These are phyloP conservation scores for Ailurus styani DNA, from an alignment of 2,113 vertebrate species.

Conservation along the genomic window DNA sequence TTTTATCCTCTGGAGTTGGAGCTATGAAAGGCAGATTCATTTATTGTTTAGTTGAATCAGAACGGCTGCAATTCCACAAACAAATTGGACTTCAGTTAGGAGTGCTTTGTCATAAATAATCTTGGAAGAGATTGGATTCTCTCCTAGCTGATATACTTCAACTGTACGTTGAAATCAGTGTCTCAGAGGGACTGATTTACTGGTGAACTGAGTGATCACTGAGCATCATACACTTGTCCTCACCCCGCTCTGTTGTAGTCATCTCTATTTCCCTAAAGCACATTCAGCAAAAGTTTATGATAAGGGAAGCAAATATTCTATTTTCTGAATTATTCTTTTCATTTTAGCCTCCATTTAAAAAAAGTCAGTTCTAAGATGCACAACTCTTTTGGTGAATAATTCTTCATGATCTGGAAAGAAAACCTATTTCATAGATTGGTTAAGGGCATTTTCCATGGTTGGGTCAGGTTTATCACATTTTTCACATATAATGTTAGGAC, in stretches of 20 bases:
- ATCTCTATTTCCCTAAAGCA: conserved; percentile 73
- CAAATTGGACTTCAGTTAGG: conserved; percentile 80
- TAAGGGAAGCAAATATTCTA: conserved; percentile 55
- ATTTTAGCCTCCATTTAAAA: conserved; percentile 43
- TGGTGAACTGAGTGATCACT: conserved; percentile 51
- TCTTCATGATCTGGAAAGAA: conserved; percentile 73
- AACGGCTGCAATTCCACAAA: conserved; percentile 80
- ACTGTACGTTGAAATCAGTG: conserved; percentile 56
- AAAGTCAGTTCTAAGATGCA: conserved; percentile 29
- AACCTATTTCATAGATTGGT: conserved; percentile 74
- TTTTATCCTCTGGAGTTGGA: conserved; percentile 64
- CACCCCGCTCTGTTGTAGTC: conserved; percentile 48
- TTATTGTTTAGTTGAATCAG: conserved; percentile 81
- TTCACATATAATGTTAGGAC: conserved; percentile 66
- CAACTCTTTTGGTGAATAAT: conserved; percentile 51
- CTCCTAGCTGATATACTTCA: conserved; percentile 65
- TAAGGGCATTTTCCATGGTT: conserved; percentile 74
- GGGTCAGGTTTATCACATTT: conserved; percentile 70
- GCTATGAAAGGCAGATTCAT: conserved; percentile 72
- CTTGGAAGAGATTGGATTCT: conserved; percentile 77
- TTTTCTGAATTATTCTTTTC: conserved; percentile 62
- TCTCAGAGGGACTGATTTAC: conserved; percentile 75
- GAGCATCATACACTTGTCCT: conserved; percentile 65
- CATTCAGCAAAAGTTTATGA: conserved; percentile 66
- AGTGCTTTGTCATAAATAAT: conserved; percentile 83